Percentiles rank a stretch among this genome's conserved stretches.
These are phyloP conservation scores for Yponomeuta evonymella DNA, from an alignment of 2,888 invertebrate genomes.

Conservation along the genomic window DNA sequence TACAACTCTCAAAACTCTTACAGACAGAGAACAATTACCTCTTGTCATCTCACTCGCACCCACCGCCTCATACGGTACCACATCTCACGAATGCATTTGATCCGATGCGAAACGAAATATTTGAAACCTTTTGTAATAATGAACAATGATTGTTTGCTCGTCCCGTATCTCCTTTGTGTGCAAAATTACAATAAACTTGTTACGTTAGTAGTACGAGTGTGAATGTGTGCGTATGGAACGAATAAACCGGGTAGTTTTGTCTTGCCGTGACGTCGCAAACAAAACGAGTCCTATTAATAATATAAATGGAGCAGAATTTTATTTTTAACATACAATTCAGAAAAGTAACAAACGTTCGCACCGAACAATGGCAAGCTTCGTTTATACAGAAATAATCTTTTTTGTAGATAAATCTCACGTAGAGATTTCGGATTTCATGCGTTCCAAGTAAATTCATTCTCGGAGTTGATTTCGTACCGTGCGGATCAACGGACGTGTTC, in stretches of 20 bases:
- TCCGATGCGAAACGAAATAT: conserved; percentile 73
- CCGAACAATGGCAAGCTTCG: conserved; percentile 70
- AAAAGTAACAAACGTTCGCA: conserved; percentile 69
- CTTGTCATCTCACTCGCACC: conserved; percentile 52
- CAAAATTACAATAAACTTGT: conserved; percentile 75
- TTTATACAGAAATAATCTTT: conserved; percentile 75
- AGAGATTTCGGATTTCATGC: conserved; percentile 55
- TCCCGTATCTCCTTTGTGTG: conserved; percentile 73
- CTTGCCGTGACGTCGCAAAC: conserved; percentile 73
- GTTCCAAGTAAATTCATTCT: conserved; percentile 59
- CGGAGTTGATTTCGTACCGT: conserved; percentile 46
- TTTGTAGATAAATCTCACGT: conserved; percentile 74
- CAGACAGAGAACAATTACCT: conserved; percentile 38
- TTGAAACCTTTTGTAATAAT: conserved; percentile 75
- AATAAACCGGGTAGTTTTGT: conserved; percentile 72
- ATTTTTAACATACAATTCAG: conserved; percentile 74
- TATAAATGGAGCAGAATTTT: conserved; percentile 74
- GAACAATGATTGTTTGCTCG: conserved; percentile 76
- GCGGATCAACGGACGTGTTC: conserved; percentile 46
- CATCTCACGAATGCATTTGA: conserved; percentile 66
- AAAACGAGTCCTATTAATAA: conserved; percentile 72
- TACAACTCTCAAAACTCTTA: too few relatives aligned
- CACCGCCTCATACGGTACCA: conserved; percentile 45
- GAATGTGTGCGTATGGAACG: conserved; percentile 67
- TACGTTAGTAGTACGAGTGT: conserved; percentile 62